These are phyloP conservation scores for Lepidocyrtinus sp. DNA, from an alignment of 2,888 invertebrate genomes.

Conservation along the genomic window DNA sequence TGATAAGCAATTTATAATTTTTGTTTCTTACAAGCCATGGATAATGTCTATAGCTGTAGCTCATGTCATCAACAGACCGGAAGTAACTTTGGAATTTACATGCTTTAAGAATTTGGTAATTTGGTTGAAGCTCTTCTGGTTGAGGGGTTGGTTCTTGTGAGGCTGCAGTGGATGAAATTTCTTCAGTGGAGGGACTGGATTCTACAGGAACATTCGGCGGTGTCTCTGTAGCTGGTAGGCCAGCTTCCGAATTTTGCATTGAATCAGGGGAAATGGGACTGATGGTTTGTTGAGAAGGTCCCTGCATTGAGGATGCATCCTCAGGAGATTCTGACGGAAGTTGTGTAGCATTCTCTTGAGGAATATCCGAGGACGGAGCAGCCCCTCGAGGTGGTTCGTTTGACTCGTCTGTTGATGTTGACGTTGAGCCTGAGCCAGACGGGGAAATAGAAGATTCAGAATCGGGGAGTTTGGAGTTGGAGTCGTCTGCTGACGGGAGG, in stretches of 20 bases:
- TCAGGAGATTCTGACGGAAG: slow-evolving; percentile 43
- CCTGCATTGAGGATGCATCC: slow-evolving; percentile 44
- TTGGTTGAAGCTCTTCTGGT: slow-evolving; percentile 16
- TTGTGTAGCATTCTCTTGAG: slow-evolving; percentile 37
- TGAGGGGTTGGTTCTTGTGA: background rate
- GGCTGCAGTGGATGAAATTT: slow-evolving; percentile 21
- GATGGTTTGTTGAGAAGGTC: slow-evolving; percentile 34
- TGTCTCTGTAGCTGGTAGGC: slow-evolving; percentile 45
- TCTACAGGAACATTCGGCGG: slow-evolving; percentile 35
- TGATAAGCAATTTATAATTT: no score
- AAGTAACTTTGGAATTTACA: slow-evolving; percentile 60
- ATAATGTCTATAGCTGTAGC: slow-evolving; percentile 54
- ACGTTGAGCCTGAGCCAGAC: slow-evolving; percentile 16
- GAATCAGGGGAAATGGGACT: slow-evolving; percentile 47
- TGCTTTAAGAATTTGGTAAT: slow-evolving; percentile 59
- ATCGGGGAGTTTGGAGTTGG: slow-evolving; percentile 19
- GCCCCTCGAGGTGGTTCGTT: slow-evolving; percentile 9
- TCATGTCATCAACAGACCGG: slow-evolving; percentile 45
- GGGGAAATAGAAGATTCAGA: slow-evolving; percentile 27
- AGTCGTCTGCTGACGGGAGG: background rate
- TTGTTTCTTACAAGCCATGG: slow-evolving; percentile 61
- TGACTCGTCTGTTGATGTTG: slow-evolving; percentile 26
- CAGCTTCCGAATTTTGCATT: slow-evolving; percentile 48
- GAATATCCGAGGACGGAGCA: slow-evolving; percentile 35
- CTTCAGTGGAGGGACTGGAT: background rate